Conservation (phyloP, 2,888 invertebrate species). For the Augochlorella aurata region DNA sequence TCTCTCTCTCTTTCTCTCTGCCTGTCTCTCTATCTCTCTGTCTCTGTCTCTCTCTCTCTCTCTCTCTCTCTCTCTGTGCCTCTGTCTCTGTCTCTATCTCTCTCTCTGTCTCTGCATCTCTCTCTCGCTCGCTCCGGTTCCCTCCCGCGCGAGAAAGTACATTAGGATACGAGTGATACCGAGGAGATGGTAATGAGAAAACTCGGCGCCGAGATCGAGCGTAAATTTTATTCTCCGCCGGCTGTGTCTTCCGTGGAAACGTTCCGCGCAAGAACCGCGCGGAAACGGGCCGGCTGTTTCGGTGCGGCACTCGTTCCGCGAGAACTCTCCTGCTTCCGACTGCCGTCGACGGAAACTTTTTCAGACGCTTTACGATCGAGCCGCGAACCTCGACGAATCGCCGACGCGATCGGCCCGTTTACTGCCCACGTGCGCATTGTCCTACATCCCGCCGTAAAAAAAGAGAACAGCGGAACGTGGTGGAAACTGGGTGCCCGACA, state of each 20-base stretch:
- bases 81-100: background rate
- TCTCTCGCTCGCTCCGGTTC: no score
- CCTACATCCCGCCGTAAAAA: background rate
- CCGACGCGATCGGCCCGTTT: conserved; percentile 30
- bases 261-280: conserved; percentile 20
- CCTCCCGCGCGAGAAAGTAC: conserved; percentile 25
- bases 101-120: no score
- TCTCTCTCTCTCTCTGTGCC: background rate
- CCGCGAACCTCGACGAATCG: conserved; percentile 29
- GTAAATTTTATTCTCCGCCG: conserved; percentile 59
- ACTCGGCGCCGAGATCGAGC: conserved; percentile 61
- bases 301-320: conserved; percentile 17
- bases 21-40: background rate
- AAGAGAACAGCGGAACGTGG: conserved; percentile 1
- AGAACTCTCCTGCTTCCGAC: conserved; percentile 30
- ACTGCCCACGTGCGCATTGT: conserved; percentile 18
- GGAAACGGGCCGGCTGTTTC: conserved; percentile 29
- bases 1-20: background rate
- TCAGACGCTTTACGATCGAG: conserved; percentile 29
- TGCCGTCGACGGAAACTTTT: conserved; percentile 24
- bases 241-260: background rate
- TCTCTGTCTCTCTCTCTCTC: background rate
- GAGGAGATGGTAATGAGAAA: conserved; percentile 66
- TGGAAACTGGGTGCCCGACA: background rate
- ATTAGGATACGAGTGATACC: conserved; percentile 51